These are phyloP conservation scores for Nomada hirtipes DNA, from an alignment of 2,888 invertebrate species.

Conservation along the genomic window DNA sequence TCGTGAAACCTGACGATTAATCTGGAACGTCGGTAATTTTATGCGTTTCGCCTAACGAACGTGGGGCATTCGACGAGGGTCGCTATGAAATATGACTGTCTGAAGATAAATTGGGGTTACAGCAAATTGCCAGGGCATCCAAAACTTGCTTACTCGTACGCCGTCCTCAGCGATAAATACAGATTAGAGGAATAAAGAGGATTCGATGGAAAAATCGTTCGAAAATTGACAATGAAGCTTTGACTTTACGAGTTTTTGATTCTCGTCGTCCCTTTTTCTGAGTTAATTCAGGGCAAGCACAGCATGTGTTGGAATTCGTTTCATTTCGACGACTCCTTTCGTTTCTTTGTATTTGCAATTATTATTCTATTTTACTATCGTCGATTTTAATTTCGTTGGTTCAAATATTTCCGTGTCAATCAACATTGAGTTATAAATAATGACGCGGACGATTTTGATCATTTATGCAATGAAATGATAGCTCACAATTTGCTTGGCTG, in stretches of 20 bases:
- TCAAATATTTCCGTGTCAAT: no score
- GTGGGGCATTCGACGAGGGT: conserved; percentile 40
- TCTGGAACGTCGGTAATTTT: conserved; percentile 52
- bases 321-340: background rate
- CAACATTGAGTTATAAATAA: no score
- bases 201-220: background rate
- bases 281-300: background rate
- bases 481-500: no score
- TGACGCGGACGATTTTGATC: no score
- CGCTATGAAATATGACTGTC: conserved; percentile 54
- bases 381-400: no score
- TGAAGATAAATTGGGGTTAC: conserved; percentile 55
- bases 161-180: conserved; percentile 8
- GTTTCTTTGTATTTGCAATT: background rate
- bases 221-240: background rate
- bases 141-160: background rate
- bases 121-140: conserved; percentile 42
- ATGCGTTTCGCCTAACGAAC: conserved; percentile 60
- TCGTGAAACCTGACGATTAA: conserved; percentile 52
- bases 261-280: background rate
- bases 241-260: background rate
- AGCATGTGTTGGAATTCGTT: background rate
- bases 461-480: no score
- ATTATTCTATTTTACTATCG: no score
- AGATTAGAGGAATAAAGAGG: background rate